Base-by-base conservation (phyloP, 1,140 invertebrate genomes). In the Berghia stephanieae region DNA sequence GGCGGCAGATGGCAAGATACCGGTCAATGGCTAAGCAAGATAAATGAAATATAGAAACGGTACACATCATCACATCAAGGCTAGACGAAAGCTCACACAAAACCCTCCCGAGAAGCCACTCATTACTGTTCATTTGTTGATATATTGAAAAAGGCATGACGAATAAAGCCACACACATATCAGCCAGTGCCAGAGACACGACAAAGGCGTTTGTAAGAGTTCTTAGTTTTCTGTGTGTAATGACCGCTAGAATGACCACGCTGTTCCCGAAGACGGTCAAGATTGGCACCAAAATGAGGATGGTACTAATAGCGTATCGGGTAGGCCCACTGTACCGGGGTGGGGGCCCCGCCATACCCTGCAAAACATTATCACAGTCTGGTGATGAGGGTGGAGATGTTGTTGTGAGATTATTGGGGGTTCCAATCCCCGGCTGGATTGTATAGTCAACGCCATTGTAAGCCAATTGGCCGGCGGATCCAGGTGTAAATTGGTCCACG, bases 1-100 rank as follows among this genome's bases (percentile, higher is more conserved):
- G 98, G 88, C 98, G 95, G 90, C 98, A 98, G 87, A 99, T 99
- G 90, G 99, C 97, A 82, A 98, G 96, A 89, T 99, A 99, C 52
- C 97, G 92, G 91, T 99, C 98, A 82, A 99, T 92, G 57, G 96
- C 97, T 87, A 99, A 98, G 80, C 97, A 98, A 88, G 96, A 99
- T 77, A 99, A 92, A 90, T 99, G 99, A 75, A 99, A 92, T 83
- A 99, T 99, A 78, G 97, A 99, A 36, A 98, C 96, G 52, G 98
- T 99, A 82, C 95, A 98, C 90, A 97, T 98, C 95, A 98, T 98
- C 83, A 99, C 97, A 90, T 99, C 98, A 89, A 98, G 97, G 63
- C 96, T 96, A 78, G 98, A 95, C 95, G 96, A 98, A 34, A 96
- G 96, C 90, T 98, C 96, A 91, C 98, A 99, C 90, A 98, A 96